phyloP scores from a whole-genome alignment of 2,113 vertebrate genomes.

The Ceyx melanurus region DNA sequence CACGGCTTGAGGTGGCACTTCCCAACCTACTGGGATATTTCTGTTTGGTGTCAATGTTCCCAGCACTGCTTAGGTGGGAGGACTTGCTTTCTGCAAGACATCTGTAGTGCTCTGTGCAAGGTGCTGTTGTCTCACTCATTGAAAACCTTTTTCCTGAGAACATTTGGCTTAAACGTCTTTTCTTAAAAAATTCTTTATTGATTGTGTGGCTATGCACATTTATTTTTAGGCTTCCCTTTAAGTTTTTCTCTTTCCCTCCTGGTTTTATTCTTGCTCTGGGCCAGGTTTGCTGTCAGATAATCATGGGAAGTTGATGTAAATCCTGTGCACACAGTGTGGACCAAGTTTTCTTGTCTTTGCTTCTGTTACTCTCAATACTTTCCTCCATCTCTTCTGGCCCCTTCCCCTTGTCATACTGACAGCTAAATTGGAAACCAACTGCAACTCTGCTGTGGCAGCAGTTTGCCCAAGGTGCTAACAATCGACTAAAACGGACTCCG shows the following conservation, averaged over 20 bases:
- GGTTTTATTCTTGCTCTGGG: neutral
- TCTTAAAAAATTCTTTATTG: neutral
- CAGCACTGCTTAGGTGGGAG: neutral
- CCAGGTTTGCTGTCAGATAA: neutral
- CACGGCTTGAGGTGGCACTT: neutral
- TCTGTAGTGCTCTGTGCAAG: neutral
- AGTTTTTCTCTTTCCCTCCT: neutral
- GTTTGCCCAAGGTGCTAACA: neutral
- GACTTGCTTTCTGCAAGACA: neutral
- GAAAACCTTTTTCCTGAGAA: neutral
- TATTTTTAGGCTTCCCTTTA: neutral
- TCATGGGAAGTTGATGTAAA: neutral
- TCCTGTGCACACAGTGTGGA: neutral
- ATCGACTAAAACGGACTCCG: neutral
- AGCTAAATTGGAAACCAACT: neutral
- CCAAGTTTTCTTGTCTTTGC: neutral
- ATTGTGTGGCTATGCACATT: rapidly evolving
- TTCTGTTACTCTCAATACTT: neutral
- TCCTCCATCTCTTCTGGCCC: neutral
- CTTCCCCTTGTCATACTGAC: neutral
- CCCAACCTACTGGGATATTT: neutral
- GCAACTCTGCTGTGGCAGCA: neutral
- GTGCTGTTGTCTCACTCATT: neutral
- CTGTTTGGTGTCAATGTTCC: neutral
- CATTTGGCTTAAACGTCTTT: neutral